Conservation (phyloP, 2,113 vertebrate genomes). For the Rostratula benghalensis region DNA sequence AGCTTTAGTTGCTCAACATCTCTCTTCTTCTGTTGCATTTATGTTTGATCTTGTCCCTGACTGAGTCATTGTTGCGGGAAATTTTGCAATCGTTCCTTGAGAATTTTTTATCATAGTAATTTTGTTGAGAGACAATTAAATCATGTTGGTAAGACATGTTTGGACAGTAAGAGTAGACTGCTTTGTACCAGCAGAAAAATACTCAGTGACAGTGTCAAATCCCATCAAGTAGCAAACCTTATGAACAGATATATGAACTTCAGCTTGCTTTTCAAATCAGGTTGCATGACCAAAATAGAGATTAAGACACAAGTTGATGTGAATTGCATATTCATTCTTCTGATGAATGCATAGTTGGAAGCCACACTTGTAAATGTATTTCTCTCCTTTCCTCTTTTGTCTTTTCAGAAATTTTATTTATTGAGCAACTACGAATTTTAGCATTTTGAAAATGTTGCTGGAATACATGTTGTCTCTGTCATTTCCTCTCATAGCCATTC, state of each 20-base stretch:
- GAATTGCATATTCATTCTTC: background rate
- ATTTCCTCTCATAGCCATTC: background rate
- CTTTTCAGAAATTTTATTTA: background rate
- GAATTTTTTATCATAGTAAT: slow-evolving; percentile 41
- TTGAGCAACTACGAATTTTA: background rate
- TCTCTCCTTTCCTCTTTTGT: background rate
- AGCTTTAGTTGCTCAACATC: slow-evolving; percentile 47
- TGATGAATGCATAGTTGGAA: background rate
- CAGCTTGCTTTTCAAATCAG: background rate
- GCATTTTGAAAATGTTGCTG: background rate
- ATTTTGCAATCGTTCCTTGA: slow-evolving; percentile 26
- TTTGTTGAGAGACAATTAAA: slow-evolving; percentile 2
- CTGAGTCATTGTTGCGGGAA: slow-evolving; percentile 36
- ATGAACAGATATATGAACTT: background rate
- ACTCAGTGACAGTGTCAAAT: background rate
- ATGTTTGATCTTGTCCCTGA: slow-evolving; percentile 62
- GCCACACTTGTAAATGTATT: background rate
- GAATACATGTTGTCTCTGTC: background rate
- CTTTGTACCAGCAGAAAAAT: background rate
- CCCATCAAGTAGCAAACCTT: background rate
- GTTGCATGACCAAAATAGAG: background rate
- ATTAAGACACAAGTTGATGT: background rate
- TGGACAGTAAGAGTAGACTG: background rate
- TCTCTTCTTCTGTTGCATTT: slow-evolving; percentile 1
- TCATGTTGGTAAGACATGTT: slow-evolving; percentile 1